phyloP scores from a whole-genome alignment of 1,140 invertebrate genomes.

The Neodiprion fabricii region DNA sequence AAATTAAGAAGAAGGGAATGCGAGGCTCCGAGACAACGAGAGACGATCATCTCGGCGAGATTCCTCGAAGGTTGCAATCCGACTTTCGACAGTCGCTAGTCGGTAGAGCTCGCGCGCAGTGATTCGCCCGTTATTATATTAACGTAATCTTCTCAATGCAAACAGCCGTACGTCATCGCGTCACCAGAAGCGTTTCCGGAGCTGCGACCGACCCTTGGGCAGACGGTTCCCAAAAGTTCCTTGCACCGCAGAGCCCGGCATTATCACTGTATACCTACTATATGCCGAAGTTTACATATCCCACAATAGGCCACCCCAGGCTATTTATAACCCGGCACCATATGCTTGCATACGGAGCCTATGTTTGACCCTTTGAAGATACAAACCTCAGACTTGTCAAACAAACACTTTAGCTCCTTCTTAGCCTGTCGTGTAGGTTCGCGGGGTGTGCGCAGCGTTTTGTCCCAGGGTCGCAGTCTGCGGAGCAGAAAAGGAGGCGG shows the following conservation, averaged over 20 bases:
- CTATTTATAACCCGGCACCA: constrained; percentile 47
- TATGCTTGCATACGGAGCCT: constrained; percentile 33
- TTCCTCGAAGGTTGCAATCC: not conserved
- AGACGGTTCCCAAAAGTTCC: constrained; percentile 12
- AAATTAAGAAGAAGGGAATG: constrained; percentile 2
- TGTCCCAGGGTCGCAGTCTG: not conserved
- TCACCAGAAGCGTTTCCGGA: constrained; percentile 22
- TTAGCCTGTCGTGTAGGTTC: not conserved
- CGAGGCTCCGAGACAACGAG: not conserved
- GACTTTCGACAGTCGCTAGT: not conserved
- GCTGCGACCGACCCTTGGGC: not conserved
- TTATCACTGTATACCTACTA: not conserved
- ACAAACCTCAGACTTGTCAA: constrained; percentile 38
- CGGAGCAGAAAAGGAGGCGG: not conserved
- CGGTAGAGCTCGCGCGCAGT: constrained; percentile 34
- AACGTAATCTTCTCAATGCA: constrained; percentile 37
- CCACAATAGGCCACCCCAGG: constrained; percentile 40
- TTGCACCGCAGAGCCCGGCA: constrained; percentile 14
- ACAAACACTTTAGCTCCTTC: constrained; percentile 32
- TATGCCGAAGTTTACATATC: constrained; percentile 35
- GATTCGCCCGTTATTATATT: constrained; percentile 34
- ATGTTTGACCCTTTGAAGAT: constrained; percentile 45
- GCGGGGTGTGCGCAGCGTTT: not conserved
- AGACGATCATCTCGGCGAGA: not conserved
- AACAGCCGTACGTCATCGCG: constrained; percentile 42